Conservation (phyloP, 2,113 vertebrate genomes). For the Chaenogobius annularis region DNA sequence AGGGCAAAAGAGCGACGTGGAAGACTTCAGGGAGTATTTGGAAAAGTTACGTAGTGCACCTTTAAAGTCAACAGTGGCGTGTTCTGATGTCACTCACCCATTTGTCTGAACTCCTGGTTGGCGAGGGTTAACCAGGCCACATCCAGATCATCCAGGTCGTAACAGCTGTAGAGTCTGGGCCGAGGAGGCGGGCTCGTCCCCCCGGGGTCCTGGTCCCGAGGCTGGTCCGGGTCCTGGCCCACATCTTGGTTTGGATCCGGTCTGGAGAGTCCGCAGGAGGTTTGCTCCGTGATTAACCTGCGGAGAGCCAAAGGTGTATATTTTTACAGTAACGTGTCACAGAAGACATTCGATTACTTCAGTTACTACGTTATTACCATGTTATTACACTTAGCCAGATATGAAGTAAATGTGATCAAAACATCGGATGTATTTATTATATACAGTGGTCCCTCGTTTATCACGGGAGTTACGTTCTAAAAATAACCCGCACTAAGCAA, state of each 20-base stretch:
- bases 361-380: too few species aligned
- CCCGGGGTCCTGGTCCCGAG: neutral
- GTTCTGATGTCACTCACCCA: constrained; percentile 77
- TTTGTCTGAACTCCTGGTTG: constrained; percentile 90
- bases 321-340: neutral
- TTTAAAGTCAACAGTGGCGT: neutral
- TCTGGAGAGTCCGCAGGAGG: constrained; percentile 36
- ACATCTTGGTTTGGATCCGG: constrained; percentile 9
- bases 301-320: constrained; percentile 10
- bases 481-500: too few species aligned
- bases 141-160: constrained; percentile 95
- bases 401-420: too few species aligned
- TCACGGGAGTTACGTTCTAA: too few species aligned
- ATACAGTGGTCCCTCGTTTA: too few species aligned
- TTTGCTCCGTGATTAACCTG: constrained; percentile 75
- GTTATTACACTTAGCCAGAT: too few species aligned
- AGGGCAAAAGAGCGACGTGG: too few species aligned
- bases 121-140: constrained; percentile 92
- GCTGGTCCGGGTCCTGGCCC: neutral
- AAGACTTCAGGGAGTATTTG: too few species aligned
- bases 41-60: too few species aligned
- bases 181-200: constrained; percentile 40
- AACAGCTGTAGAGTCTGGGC: constrained; percentile 81
- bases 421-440: too few species aligned
- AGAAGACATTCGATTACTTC: too few species aligned